These are phyloP conservation scores for Apamea sordens DNA, from an alignment of 2,888 invertebrate genomes.

Conservation along the genomic window DNA sequence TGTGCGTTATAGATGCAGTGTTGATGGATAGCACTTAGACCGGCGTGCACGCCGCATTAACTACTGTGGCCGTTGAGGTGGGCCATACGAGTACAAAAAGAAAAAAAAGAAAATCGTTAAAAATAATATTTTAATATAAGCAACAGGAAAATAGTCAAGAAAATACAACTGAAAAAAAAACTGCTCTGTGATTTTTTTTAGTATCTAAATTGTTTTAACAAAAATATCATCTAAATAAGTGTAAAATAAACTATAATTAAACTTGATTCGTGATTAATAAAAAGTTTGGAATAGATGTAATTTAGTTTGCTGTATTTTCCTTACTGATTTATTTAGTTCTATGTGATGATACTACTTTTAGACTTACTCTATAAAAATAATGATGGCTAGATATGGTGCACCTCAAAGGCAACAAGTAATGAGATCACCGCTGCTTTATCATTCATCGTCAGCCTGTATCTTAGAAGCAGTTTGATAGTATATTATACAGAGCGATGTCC, in stretches of 20 bases:
- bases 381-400: background rate
- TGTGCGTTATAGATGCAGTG: slow-evolving; percentile 59
- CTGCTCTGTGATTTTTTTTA: background rate
- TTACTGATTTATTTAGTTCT: background rate
- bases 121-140: background rate
- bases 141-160: background rate
- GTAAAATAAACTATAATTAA: slow-evolving; percentile 26
- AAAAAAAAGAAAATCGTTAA: background rate
- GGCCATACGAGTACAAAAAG: background rate
- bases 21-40: slow-evolving; percentile 47
- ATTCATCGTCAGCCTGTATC: slow-evolving; percentile 50
- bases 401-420: slow-evolving; percentile 26
- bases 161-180: background rate
- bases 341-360: background rate
- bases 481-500: slow-evolving; percentile 63
- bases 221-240: background rate
- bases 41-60: slow-evolving; percentile 46
- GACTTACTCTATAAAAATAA: background rate
- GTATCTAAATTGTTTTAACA: background rate
- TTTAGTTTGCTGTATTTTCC: background rate
- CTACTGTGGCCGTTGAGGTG: slow-evolving; percentile 32
- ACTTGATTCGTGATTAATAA: slow-evolving; percentile 4
- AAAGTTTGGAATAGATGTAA: background rate
- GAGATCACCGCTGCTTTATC: slow-evolving; percentile 47
- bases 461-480: slow-evolving; percentile 56